These are phyloP conservation scores for Erpetoichthys calabaricus DNA, from an alignment of 2,797 vertebrate species.

Conservation along the genomic window DNA sequence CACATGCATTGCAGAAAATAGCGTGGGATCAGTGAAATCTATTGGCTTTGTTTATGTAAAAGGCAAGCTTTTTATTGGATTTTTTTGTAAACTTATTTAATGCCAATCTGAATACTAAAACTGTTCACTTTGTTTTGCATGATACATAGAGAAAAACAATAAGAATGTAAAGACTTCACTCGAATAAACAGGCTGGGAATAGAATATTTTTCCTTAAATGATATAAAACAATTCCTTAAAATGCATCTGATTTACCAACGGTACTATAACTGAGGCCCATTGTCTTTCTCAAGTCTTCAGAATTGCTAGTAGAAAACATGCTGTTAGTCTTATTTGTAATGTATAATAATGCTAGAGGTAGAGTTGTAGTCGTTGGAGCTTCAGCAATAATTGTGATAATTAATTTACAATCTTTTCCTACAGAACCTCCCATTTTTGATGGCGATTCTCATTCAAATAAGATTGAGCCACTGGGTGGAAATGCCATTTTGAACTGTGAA, in stretches of 20 bases:
- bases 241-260: too few relatives aligned
- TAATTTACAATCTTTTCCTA: slow-evolving; percentile 11
- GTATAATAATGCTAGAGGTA: too few relatives aligned
- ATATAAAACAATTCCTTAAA: too few relatives aligned
- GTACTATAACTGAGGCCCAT: too few relatives aligned
- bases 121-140: neutral
- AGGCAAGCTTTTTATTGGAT: slow-evolving; percentile 46
- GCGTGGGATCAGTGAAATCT: slow-evolving; percentile 71
- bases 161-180: neutral
- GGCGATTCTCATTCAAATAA: slow-evolving; percentile 69
- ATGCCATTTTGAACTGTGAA: slow-evolving; percentile 78
- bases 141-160: neutral
- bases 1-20: slow-evolving; percentile 78
- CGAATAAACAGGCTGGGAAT: too few relatives aligned
- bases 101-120: neutral
- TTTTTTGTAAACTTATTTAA: neutral
- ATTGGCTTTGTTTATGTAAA: slow-evolving; percentile 81
- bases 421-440: slow-evolving; percentile 89
- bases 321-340: too few relatives aligned
- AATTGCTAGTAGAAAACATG: too few relatives aligned
- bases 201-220: too few relatives aligned
- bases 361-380: too few relatives aligned
- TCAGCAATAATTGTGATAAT: neutral
- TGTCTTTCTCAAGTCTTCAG: too few relatives aligned
- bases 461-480: slow-evolving; percentile 79